Evolutionary conservation across 2,888 invertebrate genomes (phyloP).

Genomic region (Philonicus albiceps): DNA sequence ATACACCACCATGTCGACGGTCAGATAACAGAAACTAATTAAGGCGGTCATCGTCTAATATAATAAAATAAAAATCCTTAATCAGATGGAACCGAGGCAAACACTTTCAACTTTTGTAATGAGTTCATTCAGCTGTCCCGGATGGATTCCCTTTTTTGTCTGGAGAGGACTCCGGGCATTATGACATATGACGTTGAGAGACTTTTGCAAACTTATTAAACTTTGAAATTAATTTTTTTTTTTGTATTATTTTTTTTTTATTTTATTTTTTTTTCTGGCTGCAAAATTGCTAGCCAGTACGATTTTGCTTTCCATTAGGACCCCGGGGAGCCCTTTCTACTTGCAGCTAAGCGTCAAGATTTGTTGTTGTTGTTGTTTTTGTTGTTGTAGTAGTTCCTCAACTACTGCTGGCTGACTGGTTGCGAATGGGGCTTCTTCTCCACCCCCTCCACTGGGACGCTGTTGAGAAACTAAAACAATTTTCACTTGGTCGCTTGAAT

Average conservation of each 20-base stretch:
- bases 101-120: constrained; percentile 33
- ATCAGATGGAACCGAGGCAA: constrained; percentile 1
- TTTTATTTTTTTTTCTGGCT: not conserved
- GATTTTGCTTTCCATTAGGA: constrained; percentile 6
- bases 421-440: not conserved
- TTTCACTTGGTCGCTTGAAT: constrained; percentile 24
- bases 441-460: not conserved
- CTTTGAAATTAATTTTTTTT: constrained; percentile 39
- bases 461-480: constrained; percentile 38
- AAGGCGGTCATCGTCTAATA: not conserved
- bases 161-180: not conserved
- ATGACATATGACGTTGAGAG: constrained; percentile 38
- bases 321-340: not conserved
- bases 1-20: not conserved
- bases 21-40: constrained; percentile 19
- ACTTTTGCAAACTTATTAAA: constrained; percentile 39
- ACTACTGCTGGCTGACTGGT: not conserved
- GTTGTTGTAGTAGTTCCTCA: not conserved
- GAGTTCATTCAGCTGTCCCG: constrained; percentile 37
- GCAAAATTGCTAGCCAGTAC: not conserved
- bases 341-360: not conserved
- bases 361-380: not conserved
- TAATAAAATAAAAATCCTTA: constrained; percentile 14
- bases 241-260: not conserved
- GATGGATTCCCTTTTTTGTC: constrained; percentile 10